Evolutionary conservation across 2,113 vertebrate genomes (phyloP).

Genomic region (Phalacrocorax aristotelis): DNA sequence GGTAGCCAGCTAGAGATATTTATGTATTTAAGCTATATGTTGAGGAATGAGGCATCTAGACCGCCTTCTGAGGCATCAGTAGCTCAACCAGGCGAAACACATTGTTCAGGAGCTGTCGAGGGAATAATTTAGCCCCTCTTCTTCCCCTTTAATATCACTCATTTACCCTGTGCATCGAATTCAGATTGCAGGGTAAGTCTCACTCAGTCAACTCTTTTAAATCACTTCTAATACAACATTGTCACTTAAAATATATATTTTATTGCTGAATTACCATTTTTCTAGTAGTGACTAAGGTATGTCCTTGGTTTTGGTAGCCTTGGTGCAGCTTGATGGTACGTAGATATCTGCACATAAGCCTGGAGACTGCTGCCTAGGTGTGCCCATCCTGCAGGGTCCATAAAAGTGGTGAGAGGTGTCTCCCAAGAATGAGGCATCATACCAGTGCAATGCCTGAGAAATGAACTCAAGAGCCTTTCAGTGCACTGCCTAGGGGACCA

Average conservation of each 20-base stretch:
- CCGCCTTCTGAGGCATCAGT: background rate
- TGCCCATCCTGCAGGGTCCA: background rate
- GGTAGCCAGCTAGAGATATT: background rate
- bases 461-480: background rate
- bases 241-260: background rate
- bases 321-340: background rate
- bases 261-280: constrained; percentile 50
- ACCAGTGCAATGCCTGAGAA: background rate
- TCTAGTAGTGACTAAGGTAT: constrained; percentile 30
- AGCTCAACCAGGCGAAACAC: background rate
- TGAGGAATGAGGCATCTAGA: background rate
- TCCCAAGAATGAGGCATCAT: background rate
- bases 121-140: background rate
- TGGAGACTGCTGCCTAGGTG: background rate
- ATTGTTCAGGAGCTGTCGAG: constrained; percentile 37
- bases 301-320: background rate
- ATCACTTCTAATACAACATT: constrained; percentile 22
- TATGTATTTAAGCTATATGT: background rate
- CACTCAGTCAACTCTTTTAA: constrained; percentile 22
- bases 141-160: background rate
- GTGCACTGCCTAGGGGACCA: background rate
- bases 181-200: constrained; percentile 34
- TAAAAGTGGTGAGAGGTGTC: background rate
- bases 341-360: background rate
- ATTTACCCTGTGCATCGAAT: constrained; percentile 49